Evolutionary conservation across 2,888 invertebrate species (phyloP).

Genomic region (Leptura quadrifasciata): DNA sequence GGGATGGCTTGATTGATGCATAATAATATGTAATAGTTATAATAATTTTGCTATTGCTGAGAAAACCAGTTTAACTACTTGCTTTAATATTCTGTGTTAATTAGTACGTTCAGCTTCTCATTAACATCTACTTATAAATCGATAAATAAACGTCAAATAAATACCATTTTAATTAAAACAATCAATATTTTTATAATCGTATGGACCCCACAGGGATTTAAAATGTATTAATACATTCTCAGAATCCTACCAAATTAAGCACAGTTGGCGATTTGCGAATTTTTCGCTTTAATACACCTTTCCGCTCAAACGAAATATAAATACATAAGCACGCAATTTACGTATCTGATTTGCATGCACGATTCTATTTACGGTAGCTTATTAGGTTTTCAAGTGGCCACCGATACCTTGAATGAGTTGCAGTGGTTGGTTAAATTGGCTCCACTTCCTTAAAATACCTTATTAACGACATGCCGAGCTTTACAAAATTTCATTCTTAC

Average conservation of each 20-base stretch:
- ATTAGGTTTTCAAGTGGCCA: slow-evolving; percentile 11
- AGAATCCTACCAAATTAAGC: slow-evolving; percentile 8
- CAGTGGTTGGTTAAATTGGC: slow-evolving; percentile 21
- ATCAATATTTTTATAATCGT: not conserved
- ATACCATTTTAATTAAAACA: slow-evolving; percentile 21
- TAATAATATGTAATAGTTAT: not conserved
- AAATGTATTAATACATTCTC: not conserved
- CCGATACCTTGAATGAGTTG: slow-evolving; percentile 2
- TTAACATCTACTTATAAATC: slow-evolving; percentile 18
- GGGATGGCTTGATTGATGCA: not conserved
- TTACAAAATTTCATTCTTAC: not conserved
- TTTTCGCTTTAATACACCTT: not conserved
- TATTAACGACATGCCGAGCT: not conserved
- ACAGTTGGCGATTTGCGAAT: slow-evolving; percentile 10
- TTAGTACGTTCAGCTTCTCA: not conserved
- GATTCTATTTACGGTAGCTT: slow-evolving; percentile 10
- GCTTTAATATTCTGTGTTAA: slow-evolving; percentile 4
- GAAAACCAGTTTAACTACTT: slow-evolving; percentile 2
- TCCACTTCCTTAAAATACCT: not conserved
- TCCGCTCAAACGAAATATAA: not conserved
- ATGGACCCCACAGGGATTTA: not conserved
- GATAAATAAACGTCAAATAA: slow-evolving; percentile 16
- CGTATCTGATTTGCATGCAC: slow-evolving; percentile 20
- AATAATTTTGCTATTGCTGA: not conserved
- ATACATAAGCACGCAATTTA: slow-evolving; percentile 8